A percentile compares a stretch with the other conserved stretches of the same genome.
These are phyloP conservation scores for Cynodonichthys magdalenae DNA, from an alignment of 2,797 vertebrate genomes.

Conservation along the genomic window DNA sequence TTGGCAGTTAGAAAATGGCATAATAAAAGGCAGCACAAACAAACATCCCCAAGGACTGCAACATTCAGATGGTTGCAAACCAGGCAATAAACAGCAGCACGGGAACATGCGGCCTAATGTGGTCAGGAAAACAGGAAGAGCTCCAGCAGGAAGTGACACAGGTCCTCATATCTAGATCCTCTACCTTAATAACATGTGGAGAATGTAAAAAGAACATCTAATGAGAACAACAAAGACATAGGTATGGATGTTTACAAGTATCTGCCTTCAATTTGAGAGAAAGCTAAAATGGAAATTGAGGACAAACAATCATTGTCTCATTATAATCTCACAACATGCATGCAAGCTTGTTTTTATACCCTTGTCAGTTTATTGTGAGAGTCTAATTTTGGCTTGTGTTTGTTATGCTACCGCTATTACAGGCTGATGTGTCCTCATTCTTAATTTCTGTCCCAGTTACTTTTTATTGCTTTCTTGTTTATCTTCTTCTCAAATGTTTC, in stretches of 20 bases:
- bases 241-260: conserved; percentile 81
- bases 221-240: conserved; percentile 77
- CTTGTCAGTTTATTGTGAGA: conserved; percentile 81
- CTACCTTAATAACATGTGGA: conserved; percentile 39
- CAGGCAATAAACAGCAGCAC: conserved; percentile 64
- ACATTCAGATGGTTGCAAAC: conserved; percentile 63
- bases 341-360: conserved; percentile 78
- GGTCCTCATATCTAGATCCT: conserved; percentile 37
- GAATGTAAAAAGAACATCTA: conserved; percentile 64
- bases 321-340: conserved; percentile 76
- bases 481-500: conserved; percentile 67
- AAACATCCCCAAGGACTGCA: conserved; percentile 75
- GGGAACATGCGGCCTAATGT: conserved; percentile 56
- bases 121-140: conserved; percentile 74
- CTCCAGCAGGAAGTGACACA: conserved; percentile 67
- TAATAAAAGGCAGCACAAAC: conserved; percentile 77
- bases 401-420: conserved; percentile 81
- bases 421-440: conserved; percentile 79
- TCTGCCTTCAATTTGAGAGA: conserved; percentile 75
- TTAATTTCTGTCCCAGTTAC: conserved; percentile 79
- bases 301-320: conserved; percentile 82
- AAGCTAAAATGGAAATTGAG: conserved; percentile 79
- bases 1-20: conserved; percentile 69
- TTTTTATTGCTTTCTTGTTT: conserved; percentile 64
- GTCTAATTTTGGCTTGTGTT: conserved; percentile 84